A percentile compares a stretch with the other conserved stretches of the same genome.
phyloP scores from a whole-genome alignment of 2,113 vertebrate genomes.

The Seriola rivoliana region DNA sequence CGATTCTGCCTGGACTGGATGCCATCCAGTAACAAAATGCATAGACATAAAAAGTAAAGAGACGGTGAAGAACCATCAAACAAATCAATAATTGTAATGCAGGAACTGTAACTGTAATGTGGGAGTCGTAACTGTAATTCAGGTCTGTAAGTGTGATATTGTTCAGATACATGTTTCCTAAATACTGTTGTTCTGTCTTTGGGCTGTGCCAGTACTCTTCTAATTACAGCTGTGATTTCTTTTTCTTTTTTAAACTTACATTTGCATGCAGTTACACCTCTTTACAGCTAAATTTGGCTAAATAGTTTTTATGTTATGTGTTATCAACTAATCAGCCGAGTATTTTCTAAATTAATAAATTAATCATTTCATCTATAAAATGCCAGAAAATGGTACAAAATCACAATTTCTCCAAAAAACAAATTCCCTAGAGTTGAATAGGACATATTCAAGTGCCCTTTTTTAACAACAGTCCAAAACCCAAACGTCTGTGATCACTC shows the following conservation, averaged over 20 bases:
- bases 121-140: neutral
- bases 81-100: neutral
- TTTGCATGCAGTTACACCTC: neutral
- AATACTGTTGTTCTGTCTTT: neutral
- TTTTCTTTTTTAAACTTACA: neutral
- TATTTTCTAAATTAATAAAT: neutral
- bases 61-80: neutral
- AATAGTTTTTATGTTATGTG: neutral
- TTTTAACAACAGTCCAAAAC: too few relatives aligned
- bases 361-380: too few relatives aligned
- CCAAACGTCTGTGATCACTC: too few relatives aligned
- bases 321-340: neutral
- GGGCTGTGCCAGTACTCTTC: neutral
- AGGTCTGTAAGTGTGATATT: neutral
- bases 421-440: too few relatives aligned
- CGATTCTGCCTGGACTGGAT: neutral
- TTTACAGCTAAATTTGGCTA: neutral
- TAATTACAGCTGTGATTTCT: neutral
- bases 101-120: neutral
- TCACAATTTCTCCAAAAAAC: neutral
- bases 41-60: neutral
- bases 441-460: too few relatives aligned
- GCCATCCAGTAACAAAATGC: neutral
- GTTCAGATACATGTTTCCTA: neutral
- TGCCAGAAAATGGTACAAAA: neutral